These are phyloP conservation scores for Hemichromis elongatus DNA, from an alignment of 2,113 vertebrate species.

Conservation along the genomic window DNA sequence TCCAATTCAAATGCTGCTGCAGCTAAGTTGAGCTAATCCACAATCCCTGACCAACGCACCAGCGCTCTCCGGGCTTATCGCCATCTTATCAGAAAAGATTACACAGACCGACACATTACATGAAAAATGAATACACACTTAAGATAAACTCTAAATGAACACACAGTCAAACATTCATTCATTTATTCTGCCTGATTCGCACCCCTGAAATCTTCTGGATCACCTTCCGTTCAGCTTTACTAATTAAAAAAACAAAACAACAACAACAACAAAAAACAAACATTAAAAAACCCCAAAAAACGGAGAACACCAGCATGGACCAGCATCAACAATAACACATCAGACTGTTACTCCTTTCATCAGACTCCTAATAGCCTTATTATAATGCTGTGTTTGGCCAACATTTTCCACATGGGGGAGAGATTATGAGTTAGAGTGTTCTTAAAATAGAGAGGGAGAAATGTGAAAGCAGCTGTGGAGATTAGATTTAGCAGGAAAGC, in stretches of 20 bases:
- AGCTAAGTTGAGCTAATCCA: neutral
- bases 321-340: neutral
- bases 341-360: neutral
- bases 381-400: slow-evolving; percentile 7
- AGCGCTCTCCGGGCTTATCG: neutral
- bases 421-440: slow-evolving; percentile 9
- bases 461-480: slow-evolving; percentile 5
- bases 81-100: neutral
- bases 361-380: neutral
- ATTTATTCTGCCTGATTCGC: neutral
- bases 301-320: neutral
- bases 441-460: neutral
- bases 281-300: neutral
- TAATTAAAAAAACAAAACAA: neutral
- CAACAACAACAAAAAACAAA: neutral
- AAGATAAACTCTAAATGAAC: neutral
- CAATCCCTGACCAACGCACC: neutral
- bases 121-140: neutral
- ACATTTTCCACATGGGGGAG: neutral
- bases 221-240: neutral
- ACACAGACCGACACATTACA: neutral
- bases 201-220: neutral
- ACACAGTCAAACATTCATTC: neutral
- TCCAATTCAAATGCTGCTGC: neutral
- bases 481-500: slow-evolving; percentile 13